phyloP scores from a whole-genome alignment of 1,140 invertebrate species.

The Caenorhabditis brenneri region DNA sequence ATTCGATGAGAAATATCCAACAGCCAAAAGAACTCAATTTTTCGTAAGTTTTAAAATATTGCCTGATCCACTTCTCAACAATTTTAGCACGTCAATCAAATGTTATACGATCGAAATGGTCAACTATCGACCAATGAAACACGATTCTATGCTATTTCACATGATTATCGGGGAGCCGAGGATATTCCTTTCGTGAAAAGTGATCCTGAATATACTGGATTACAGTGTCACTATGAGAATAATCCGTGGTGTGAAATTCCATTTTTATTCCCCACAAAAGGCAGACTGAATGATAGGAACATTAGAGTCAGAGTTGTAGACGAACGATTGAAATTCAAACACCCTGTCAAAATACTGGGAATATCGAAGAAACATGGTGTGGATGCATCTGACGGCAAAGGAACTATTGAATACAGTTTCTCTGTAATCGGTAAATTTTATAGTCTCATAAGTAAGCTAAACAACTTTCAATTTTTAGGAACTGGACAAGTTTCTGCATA shows the following conservation, averaged over 20 bases:
- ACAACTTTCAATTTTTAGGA: too few species aligned
- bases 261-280: slow-evolving; percentile 53
- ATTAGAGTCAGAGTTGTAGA: slow-evolving; percentile 47
- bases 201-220: slow-evolving; percentile 24
- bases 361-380: slow-evolving; percentile 41
- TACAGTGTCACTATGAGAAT: slow-evolving; percentile 9
- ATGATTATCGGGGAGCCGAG: slow-evolving; percentile 54
- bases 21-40: slow-evolving; percentile 51
- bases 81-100: slow-evolving; percentile 53
- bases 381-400: too few species aligned
- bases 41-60: slow-evolving; percentile 32
- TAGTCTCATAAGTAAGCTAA: too few species aligned
- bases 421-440: slow-evolving; percentile 29
- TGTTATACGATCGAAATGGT: slow-evolving; percentile 43
- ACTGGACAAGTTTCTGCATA: slow-evolving; percentile 54
- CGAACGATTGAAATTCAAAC: slow-evolving; percentile 43
- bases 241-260: slow-evolving; percentile 53
- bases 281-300: slow-evolving; percentile 37
- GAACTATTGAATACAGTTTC: too few species aligned
- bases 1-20: slow-evolving; percentile 48
- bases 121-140: slow-evolving; percentile 41
- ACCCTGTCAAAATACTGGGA: background rate
- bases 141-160: slow-evolving; percentile 53
- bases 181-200: slow-evolving; percentile 58
- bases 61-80: background rate